A percentile compares a stretch with the other conserved stretches of the same genome.
These are phyloP conservation scores for Ericerus pela DNA, from an alignment of 1,140 invertebrate species.

Conservation along the genomic window DNA sequence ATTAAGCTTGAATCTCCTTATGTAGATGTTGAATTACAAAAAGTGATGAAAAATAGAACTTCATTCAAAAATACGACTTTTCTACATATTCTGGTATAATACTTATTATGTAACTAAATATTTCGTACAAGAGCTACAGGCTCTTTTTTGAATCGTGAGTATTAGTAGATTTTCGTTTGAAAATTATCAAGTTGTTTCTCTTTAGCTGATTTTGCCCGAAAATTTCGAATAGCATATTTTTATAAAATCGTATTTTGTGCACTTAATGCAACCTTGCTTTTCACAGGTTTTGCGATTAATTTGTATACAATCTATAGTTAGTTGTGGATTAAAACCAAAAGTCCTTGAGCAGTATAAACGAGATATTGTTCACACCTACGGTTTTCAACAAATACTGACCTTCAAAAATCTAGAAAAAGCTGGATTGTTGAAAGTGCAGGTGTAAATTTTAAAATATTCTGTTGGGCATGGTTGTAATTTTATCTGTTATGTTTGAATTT, in stretches of 20 bases:
- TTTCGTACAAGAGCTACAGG: not conserved
- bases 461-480: no score
- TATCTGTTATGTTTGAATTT: not conserved
- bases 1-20: no score
- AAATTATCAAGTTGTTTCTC: not conserved
- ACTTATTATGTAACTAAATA: no score
- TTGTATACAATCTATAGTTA: slow-evolving; percentile 73
- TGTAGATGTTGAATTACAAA: no score
- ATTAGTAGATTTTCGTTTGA: not conserved
- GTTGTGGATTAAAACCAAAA: slow-evolving; percentile 80
- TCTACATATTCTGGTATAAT: no score
- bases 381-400: slow-evolving; percentile 67
- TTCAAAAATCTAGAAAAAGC: slow-evolving; percentile 77
- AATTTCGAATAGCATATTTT: no score
- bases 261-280: not conserved
- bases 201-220: not conserved
- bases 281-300: slow-evolving; percentile 62
- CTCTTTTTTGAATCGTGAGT: not conserved
- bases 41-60: no score
- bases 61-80: no score
- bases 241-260: not conserved
- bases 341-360: slow-evolving; percentile 81
- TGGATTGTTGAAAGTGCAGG: slow-evolving; percentile 59
- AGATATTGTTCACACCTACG: slow-evolving; percentile 83
- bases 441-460: slow-evolving; percentile 14